Evolutionary conservation across 2,113 vertebrate species (phyloP).

Genomic region (Prietella phreatophila): DNA sequence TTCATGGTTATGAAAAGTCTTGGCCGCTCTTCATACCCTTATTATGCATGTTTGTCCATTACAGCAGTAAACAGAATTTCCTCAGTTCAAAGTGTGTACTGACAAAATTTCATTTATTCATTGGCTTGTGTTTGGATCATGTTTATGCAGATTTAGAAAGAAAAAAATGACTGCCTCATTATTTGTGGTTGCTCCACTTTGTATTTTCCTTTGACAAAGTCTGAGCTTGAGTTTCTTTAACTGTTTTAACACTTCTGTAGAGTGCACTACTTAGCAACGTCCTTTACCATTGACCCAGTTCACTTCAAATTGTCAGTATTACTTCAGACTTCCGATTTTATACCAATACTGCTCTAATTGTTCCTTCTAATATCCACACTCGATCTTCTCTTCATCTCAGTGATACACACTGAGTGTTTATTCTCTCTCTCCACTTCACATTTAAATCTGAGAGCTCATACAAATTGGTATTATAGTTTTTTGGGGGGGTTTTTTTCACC

Average conservation of each 20-base stretch:
- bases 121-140: conserved; percentile 18
- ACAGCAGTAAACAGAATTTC: conserved; percentile 36
- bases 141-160: conserved; percentile 15
- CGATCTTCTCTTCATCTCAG: neutral
- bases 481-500: neutral
- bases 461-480: neutral
- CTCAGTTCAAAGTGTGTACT: conserved; percentile 25
- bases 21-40: conserved; percentile 20
- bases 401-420: neutral
- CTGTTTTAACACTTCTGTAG: neutral
- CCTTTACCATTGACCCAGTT: neutral
- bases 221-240: neutral
- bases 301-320: neutral
- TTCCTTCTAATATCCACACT: neutral
- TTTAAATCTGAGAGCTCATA: neutral
- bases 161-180: conserved; percentile 21
- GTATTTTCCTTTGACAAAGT: conserved; percentile 11
- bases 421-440: neutral
- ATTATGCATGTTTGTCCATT: conserved; percentile 32
- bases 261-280: neutral
- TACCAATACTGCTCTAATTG: neutral
- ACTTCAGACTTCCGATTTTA: neutral
- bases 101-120: conserved; percentile 33
- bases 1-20: conserved; percentile 35
- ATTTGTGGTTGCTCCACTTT: conserved; percentile 15